A percentile compares a stretch with the other conserved stretches of the same genome.
Conservation (phyloP, 1,140 invertebrate genomes). For the Polyergus mexicanus region DNA sequence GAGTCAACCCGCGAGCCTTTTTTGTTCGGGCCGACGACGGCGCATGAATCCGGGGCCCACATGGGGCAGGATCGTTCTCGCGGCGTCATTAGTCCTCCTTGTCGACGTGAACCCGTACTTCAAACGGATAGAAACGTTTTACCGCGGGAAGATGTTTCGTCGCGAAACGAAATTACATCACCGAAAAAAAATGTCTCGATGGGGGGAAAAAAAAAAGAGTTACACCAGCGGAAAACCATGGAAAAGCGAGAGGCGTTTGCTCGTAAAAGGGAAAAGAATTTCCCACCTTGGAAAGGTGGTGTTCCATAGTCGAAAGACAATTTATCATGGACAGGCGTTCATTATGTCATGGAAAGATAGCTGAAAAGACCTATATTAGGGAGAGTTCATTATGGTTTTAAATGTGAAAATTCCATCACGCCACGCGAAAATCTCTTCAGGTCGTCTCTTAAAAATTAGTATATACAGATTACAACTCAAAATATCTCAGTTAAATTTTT, state of each 20-base stretch:
- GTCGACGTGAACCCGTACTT: slow-evolving; percentile 80
- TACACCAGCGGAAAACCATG: neutral
- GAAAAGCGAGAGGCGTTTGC: slow-evolving; percentile 18
- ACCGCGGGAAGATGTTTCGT: slow-evolving; percentile 30
- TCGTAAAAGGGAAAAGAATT: slow-evolving; percentile 25
- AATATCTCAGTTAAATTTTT: neutral
- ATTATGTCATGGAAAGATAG: slow-evolving; percentile 31
- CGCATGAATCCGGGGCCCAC: slow-evolving; percentile 71
- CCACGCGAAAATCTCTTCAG: neutral
- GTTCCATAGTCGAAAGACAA: neutral
- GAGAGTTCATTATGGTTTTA: neutral
- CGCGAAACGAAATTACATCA: slow-evolving; percentile 42
- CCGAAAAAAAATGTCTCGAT: slow-evolving; percentile 33
- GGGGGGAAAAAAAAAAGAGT: neutral
- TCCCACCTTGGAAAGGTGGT: neutral
- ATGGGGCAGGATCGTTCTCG: slow-evolving; percentile 82
- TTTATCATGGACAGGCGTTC: slow-evolving; percentile 26
- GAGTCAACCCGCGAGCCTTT: slow-evolving; percentile 79
- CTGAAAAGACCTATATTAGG: neutral
- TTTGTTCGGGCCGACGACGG: slow-evolving; percentile 79
- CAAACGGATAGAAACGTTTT: slow-evolving; percentile 68
- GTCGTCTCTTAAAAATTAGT: too few species aligned
- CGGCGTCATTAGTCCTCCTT: slow-evolving; percentile 82
- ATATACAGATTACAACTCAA: too few species aligned
- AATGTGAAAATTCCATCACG: neutral